These are phyloP conservation scores for Galerucella calmariensis DNA, from an alignment of 2,888 invertebrate species.

Conservation along the genomic window DNA sequence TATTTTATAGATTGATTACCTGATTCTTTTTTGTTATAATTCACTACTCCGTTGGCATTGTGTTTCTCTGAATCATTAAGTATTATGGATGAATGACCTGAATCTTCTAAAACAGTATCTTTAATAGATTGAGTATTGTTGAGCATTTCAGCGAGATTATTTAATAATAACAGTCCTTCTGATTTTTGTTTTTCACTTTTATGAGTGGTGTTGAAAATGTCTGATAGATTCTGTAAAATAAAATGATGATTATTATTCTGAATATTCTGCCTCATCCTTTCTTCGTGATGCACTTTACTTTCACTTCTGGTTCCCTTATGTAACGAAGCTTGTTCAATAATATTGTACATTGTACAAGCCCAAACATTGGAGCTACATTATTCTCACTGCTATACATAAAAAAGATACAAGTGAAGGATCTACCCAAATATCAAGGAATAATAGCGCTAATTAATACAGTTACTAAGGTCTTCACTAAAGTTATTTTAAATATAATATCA, in stretches of 20 bases:
- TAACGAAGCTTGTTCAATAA: too few relatives aligned
- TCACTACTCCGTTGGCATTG: constrained; percentile 28
- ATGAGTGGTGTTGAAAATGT: constrained; percentile 41
- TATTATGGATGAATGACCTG: constrained; percentile 44
- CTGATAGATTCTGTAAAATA: constrained; percentile 41
- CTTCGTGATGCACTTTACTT: too few relatives aligned
- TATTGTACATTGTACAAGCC: too few relatives aligned
- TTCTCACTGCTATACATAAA: too few relatives aligned
- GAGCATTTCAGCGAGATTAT: constrained; percentile 41
- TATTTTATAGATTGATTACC: background rate
- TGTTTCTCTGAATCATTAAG: constrained; percentile 29
- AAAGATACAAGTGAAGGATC: too few relatives aligned
- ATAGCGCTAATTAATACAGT: too few relatives aligned
- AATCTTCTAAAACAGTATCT: constrained; percentile 37
- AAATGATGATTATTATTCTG: background rate
- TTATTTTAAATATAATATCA: too few relatives aligned
- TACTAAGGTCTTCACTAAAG: too few relatives aligned
- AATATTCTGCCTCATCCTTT: too few relatives aligned
- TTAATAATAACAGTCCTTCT: constrained; percentile 42
- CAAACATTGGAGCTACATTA: too few relatives aligned
- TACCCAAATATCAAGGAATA: too few relatives aligned
- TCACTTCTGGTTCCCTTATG: too few relatives aligned
- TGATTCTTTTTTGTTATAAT: background rate
- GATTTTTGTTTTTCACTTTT: constrained; percentile 43
- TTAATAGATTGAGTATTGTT: constrained; percentile 21